Base-by-base conservation (phyloP, 2,113 vertebrate species). In the Engystomops pustulosus region DNA sequence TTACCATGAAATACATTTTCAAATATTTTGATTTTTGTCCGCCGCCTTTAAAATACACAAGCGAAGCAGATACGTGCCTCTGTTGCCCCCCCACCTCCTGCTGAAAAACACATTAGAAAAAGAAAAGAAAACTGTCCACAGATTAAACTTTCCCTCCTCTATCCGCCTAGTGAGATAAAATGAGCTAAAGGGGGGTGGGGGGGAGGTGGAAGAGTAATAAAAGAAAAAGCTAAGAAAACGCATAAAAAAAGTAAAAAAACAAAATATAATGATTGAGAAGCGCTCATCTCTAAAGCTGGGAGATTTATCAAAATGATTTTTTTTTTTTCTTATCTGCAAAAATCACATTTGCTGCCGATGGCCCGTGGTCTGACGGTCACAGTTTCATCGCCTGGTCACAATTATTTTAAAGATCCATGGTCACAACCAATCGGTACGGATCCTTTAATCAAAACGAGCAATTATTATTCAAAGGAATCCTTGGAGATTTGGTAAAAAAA, bases 1-100 rank as follows among this genome's bases (percentile, higher is more conserved):
- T 99, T 96, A 95, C 95, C 98, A 97, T 99, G 98, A 99, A 99
- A 99, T 99, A 99, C 96, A 98, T 97, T 99, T 96, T 99, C 97
- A 99, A 99, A 99, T 99, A 99, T 99, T 99, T 97, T 97, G 97
- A 97, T 97, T 98, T 95, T 98, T 96, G 95, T 96, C 96, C 91
- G 90, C 93, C 15, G 93, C 96, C 96, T 96, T 94, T 95, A 94
- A 95, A 97, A 97, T 95, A 97, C 95, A 96, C 83, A 95, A 95
- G 94, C 94, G 93, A 93, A 89, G 93, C 93, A 96, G 94, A 92
- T 93, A 91, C 89, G 93, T 89, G 90, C 90, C 15, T 93, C 93
- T 91, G 88, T 51, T 0, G 85, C 84, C 84, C 11, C n/a, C 68
- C 88, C 96, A 96, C 96, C 95, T 97, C 97, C 95, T 95, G 95